phyloP scores from a whole-genome alignment of 2,888 invertebrate species.

The Anoncus sp. region DNA sequence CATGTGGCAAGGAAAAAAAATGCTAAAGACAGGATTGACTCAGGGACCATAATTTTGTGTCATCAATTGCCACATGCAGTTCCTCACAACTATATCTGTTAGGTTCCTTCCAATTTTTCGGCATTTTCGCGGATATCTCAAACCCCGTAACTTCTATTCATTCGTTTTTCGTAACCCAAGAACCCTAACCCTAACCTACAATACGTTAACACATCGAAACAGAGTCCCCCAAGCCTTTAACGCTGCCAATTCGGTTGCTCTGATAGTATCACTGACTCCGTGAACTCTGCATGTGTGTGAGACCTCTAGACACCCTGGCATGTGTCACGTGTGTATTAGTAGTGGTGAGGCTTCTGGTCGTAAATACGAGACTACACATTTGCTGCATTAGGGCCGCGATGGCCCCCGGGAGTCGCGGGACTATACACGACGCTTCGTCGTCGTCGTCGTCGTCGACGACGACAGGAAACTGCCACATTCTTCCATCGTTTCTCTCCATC shows the following conservation, averaged over 20 bases:
- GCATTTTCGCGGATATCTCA: conserved; percentile 20
- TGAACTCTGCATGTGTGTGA: conserved; percentile 5
- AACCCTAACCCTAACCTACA: conserved; percentile 19
- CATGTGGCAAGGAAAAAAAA: conserved; percentile 2
- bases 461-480: conserved; percentile 77
- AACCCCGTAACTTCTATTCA: conserved; percentile 23
- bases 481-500: conserved; percentile 63
- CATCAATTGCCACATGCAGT: background rate
- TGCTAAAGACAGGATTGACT: background rate
- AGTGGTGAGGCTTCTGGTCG: conserved; percentile 38
- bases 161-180: conserved; percentile 35
- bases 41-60: conserved; percentile 16
- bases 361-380: conserved; percentile 52
- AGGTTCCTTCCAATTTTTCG: conserved; percentile 4
- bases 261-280: conserved; percentile 1
- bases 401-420: conserved; percentile 57
- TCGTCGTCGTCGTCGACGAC: conserved; percentile 51
- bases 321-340: conserved; percentile 13
- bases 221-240: background rate
- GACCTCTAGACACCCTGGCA: conserved; percentile 28
- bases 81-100: conserved; percentile 8
- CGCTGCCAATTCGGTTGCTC: background rate
- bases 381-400: conserved; percentile 58
- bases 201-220: conserved; percentile 4
- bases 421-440: conserved; percentile 46